These are phyloP conservation scores for Chloroclystis v-ata DNA, from an alignment of 2,888 invertebrate genomes.

Conservation along the genomic window DNA sequence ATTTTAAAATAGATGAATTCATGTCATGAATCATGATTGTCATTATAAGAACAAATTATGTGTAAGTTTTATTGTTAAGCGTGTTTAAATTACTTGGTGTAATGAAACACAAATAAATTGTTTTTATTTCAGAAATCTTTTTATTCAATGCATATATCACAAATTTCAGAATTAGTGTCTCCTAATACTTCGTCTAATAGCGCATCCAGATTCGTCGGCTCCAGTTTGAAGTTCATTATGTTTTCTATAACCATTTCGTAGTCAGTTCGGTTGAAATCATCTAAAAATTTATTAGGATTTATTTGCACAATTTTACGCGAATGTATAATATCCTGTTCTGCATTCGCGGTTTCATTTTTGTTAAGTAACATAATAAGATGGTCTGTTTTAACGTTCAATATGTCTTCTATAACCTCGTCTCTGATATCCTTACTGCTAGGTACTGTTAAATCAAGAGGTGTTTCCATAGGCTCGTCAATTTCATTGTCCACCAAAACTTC, in stretches of 20 bases:
- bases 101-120: neutral
- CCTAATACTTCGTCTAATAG: conserved; percentile 33
- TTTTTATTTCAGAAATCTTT: neutral
- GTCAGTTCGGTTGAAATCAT: conserved; percentile 53
- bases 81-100: neutral
- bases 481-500: neutral
- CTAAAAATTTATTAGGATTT: conserved; percentile 39
- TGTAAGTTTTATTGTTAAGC: neutral
- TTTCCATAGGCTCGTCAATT: conserved; percentile 5
- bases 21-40: too few species aligned
- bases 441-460: conserved; percentile 12
- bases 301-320: conserved; percentile 21
- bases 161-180: neutral
- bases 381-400: conserved; percentile 73
- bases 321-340: conserved; percentile 19
- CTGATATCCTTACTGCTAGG: conserved; percentile 15
- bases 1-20: conserved; percentile 23
- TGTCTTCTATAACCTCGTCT: conserved; percentile 72
- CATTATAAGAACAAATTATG: neutral
- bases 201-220: conserved; percentile 58
- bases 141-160: conserved; percentile 12
- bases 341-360: conserved; percentile 33
- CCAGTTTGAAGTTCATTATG: conserved; percentile 77
- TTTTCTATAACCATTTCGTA: conserved; percentile 72
- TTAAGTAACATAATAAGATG: conserved; percentile 76